Evolutionary conservation across 2,113 vertebrate species (phyloP), one percentile per base, ranked within the genome.

Genomic region (Centropristis striata): DNA sequence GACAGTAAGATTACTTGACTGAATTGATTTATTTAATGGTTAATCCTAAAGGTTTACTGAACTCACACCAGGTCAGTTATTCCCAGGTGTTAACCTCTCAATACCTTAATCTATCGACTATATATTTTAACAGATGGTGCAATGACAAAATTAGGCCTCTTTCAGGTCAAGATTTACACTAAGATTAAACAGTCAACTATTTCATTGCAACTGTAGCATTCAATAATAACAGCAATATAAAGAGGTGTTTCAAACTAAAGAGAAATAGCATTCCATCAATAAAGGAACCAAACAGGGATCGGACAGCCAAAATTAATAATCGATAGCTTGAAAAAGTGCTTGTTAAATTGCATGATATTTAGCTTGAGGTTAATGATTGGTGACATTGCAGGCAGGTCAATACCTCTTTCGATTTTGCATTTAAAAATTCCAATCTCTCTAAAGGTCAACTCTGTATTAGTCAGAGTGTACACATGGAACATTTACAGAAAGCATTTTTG

Each of bases 401-500:
- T 87, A 78, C 16, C 9, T 39, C 36, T 63, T 60, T 74, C 1
- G 16, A 66, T 80, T 83, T 61, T 67, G 25, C 67, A 60, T 85
- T 75, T 51, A 66, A 78, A 68, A 46, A 46, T 21, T 36, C 13
- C 21, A 50, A 53, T 83, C 66, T 73, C 3, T 32, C 14, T 68
- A 72, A 91, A 92, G 77, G 89, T 88, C 75, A 81, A 5, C 49
- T 72, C 42, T n/a, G 58, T 68, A 77, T 78, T 55, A 58, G 59
- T 11, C 51, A 72, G 54, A 41, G 14, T 51, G 12, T 15, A 28
- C 13, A 49, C 66, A 68, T 41, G 16, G 39, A 46, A 49, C 61
- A 68, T 84, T 84, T 70, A 66, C 46, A 80, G 71, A 89, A 83
- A 61, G 73, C 32, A 32, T 32, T 32, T 4, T 32, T 75, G 69